Percentiles rank a stretch among this genome's conserved stretches.
These are phyloP conservation scores for Hyppa rectilinea DNA, from an alignment of 2,888 invertebrate genomes.

Conservation along the genomic window DNA sequence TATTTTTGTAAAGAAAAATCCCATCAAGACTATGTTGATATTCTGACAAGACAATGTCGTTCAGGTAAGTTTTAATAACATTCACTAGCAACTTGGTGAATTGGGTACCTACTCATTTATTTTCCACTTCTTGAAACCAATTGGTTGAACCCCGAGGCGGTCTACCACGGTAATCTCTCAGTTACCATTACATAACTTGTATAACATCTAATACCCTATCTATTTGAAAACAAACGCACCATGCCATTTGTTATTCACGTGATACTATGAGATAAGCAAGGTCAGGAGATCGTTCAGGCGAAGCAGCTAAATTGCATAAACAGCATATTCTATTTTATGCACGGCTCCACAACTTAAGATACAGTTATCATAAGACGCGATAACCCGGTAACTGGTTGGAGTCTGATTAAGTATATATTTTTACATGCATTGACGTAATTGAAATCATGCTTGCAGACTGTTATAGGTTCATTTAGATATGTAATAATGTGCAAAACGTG, in stretches of 20 bases:
- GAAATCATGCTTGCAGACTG: slow-evolving; percentile 61
- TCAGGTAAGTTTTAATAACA: not conserved
- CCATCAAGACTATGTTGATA: not conserved
- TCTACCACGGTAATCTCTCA: not conserved
- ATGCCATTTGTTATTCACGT: slow-evolving; percentile 60
- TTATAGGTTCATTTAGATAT: slow-evolving; percentile 38
- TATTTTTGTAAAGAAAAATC: too few relatives aligned
- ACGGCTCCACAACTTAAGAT: slow-evolving; percentile 41
- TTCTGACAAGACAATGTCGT: not conserved
- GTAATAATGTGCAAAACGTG: slow-evolving; percentile 29
- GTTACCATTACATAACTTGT: slow-evolving; percentile 15
- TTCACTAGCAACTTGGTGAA: not conserved
- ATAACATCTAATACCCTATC: slow-evolving; percentile 5
- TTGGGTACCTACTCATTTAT: not conserved
- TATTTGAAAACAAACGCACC: slow-evolving; percentile 35
- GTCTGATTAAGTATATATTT: slow-evolving; percentile 72
- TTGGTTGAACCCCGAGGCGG: not conserved
- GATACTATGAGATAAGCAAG: slow-evolving; percentile 51
- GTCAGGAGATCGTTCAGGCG: slow-evolving; percentile 47
- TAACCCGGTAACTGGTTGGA: slow-evolving; percentile 71
- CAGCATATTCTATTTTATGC: slow-evolving; percentile 63
- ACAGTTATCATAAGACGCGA: slow-evolving; percentile 66
- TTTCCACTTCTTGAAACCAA: not conserved
- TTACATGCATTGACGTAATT: slow-evolving; percentile 77
- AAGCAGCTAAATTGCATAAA: slow-evolving; percentile 69